phyloP scores from a whole-genome alignment of 2,113 vertebrate genomes.

The Lamprotornis superbus region DNA sequence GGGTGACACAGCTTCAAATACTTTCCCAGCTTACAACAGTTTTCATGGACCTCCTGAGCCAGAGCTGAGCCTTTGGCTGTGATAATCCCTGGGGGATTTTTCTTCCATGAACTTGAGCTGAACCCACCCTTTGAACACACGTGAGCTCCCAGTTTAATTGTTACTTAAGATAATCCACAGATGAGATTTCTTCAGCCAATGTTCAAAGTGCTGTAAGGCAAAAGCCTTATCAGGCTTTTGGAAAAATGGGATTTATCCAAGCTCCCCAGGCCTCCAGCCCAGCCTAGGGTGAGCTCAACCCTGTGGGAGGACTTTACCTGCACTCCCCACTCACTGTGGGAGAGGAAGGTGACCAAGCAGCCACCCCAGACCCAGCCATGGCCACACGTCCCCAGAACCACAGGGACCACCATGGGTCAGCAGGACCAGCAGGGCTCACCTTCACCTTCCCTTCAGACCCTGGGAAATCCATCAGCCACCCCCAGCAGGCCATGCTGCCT shows the following conservation, averaged over 20 bases:
- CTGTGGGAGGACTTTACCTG: neutral
- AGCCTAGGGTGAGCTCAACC: neutral
- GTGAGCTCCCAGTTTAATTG: neutral
- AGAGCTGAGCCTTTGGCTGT: neutral
- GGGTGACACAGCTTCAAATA: conserved; percentile 11
- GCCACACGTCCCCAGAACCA: neutral
- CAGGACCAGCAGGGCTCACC: neutral
- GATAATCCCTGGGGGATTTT: conserved; percentile 38
- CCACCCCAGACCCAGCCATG: neutral
- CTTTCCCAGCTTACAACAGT: neutral
- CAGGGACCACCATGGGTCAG: neutral
- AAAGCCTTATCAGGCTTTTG: neutral
- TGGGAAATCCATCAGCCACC: neutral
- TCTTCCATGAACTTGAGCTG: conserved; percentile 14
- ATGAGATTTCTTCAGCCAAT: neutral
- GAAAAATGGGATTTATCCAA: neutral
- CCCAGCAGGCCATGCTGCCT: neutral
- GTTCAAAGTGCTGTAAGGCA: neutral
- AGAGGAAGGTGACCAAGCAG: neutral
- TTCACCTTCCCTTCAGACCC: neutral
- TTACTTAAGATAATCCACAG: conserved; percentile 12
- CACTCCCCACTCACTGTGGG: rapidly evolving
- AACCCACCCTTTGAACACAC: conserved; percentile 16
- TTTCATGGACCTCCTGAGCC: neutral
- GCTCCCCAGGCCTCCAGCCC: neutral